Evolutionary conservation across 2,888 invertebrate species (phyloP).

Genomic region (Ametastegia equiseti): DNA sequence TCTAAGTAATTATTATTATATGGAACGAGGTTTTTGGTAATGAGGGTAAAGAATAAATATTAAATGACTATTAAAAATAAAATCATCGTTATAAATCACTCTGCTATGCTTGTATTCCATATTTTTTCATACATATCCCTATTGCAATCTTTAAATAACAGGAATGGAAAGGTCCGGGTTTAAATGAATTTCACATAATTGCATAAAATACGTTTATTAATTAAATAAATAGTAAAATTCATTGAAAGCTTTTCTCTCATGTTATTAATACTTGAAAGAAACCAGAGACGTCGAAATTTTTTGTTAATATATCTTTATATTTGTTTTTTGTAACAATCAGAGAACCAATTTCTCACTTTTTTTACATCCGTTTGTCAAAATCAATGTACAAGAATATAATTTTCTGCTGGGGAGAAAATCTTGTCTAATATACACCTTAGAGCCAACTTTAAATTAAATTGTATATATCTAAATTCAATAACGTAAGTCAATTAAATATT

Average conservation of each 20-base stretch:
- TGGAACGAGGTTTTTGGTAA: slow-evolving; percentile 45
- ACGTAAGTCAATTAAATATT: neutral
- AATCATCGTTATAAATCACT: slow-evolving; percentile 21
- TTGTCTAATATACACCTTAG: neutral
- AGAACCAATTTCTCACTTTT: neutral
- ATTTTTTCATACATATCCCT: neutral
- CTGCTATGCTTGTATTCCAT: neutral
- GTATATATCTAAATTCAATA: neutral
- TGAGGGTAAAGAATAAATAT: slow-evolving; percentile 28
- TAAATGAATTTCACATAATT: neutral
- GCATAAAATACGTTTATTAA: neutral
- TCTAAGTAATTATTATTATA: neutral
- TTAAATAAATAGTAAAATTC: neutral
- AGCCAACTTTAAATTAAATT: neutral
- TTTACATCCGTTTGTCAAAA: neutral
- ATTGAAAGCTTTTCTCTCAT: neutral
- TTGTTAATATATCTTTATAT: slow-evolving; percentile 22
- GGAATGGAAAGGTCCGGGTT: neutral
- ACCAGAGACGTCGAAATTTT: neutral
- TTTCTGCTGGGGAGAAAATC: neutral
- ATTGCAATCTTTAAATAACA: neutral
- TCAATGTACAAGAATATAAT: slow-evolving; percentile 6
- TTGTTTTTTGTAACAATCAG: slow-evolving; percentile 1
- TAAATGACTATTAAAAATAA: slow-evolving; percentile 38
- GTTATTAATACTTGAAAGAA: neutral